Percentiles rank a stretch among this genome's conserved stretches.
phyloP scores from a whole-genome alignment of 2,888 invertebrate genomes.

The Malachius bipustulatus region DNA sequence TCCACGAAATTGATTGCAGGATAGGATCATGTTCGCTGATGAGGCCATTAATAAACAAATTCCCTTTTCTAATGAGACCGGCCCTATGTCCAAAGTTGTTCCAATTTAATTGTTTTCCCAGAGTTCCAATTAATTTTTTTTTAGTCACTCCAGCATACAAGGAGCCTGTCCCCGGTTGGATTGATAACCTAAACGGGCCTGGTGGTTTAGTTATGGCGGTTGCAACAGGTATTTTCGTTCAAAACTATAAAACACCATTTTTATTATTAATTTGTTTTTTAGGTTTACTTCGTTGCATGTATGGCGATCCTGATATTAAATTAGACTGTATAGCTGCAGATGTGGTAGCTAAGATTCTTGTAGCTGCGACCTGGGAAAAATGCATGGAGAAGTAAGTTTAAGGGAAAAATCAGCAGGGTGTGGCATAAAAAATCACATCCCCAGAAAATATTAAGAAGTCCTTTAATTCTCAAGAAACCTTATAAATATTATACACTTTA shows the following conservation, averaged over 20 bases:
- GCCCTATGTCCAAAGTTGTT: too few species aligned
- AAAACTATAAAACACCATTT: not conserved
- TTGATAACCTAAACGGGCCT: constrained; percentile 88
- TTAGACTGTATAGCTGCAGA: constrained; percentile 27
- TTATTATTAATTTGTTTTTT: not conserved
- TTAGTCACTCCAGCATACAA: constrained; percentile 49
- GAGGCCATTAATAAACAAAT: too few species aligned
- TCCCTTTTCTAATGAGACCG: too few species aligned
- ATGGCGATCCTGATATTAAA: constrained; percentile 17
- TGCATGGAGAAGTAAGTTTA: constrained; percentile 2
- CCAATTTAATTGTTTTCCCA: too few species aligned
- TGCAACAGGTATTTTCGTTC: constrained; percentile 47
- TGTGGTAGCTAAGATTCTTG: constrained; percentile 14
- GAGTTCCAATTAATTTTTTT: too few species aligned
- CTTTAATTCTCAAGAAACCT: too few species aligned
- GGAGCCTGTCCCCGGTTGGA: constrained; percentile 63
- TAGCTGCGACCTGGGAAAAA: constrained; percentile 15
- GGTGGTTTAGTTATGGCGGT: constrained; percentile 58
- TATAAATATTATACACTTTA: too few species aligned
- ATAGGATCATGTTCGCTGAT: too few species aligned
- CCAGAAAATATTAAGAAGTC: too few species aligned
- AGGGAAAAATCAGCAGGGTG: too few species aligned
- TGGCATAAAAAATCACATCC: too few species aligned
- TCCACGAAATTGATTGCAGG: too few species aligned
- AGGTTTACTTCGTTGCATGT: constrained; percentile 21